These are phyloP conservation scores for Lophura nycthemera DNA, from an alignment of 2,113 vertebrate species.

Conservation along the genomic window DNA sequence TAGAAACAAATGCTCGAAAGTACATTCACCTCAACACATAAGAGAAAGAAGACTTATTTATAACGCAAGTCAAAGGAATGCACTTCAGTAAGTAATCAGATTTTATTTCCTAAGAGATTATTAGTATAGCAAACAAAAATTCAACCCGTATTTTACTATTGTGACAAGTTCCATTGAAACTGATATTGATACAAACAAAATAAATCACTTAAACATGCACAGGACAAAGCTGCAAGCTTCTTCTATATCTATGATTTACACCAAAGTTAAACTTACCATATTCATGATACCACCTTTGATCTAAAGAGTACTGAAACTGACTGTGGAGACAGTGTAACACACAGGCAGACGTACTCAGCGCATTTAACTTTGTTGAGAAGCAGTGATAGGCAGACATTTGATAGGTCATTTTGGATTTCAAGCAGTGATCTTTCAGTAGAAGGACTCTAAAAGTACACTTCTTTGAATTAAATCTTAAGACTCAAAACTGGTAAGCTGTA, in stretches of 20 bases:
- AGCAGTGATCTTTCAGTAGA: no score
- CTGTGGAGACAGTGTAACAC: background rate
- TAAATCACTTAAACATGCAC: background rate
- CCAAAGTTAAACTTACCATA: background rate
- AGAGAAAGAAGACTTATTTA: background rate
- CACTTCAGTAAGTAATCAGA: background rate
- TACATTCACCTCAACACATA: background rate
- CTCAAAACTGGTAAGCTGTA: background rate
- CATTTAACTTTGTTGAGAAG: background rate
- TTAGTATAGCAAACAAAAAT: background rate
- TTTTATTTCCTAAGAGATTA: background rate
- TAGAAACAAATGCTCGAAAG: background rate
- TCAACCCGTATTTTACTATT: background rate
- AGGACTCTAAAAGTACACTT: background rate
- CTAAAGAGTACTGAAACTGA: background rate
- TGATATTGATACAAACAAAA: background rate
- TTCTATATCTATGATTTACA: accelerated
- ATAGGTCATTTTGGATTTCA: background rate
- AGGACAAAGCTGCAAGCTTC: background rate
- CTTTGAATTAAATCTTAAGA: background rate
- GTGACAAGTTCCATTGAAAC: background rate
- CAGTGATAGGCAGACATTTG: background rate
- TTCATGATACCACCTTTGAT: background rate
- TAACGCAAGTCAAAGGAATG: background rate
- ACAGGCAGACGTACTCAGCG: background rate